phyloP scores from a whole-genome alignment of 1,140 invertebrate genomes.

The Spodoptera litura region DNA sequence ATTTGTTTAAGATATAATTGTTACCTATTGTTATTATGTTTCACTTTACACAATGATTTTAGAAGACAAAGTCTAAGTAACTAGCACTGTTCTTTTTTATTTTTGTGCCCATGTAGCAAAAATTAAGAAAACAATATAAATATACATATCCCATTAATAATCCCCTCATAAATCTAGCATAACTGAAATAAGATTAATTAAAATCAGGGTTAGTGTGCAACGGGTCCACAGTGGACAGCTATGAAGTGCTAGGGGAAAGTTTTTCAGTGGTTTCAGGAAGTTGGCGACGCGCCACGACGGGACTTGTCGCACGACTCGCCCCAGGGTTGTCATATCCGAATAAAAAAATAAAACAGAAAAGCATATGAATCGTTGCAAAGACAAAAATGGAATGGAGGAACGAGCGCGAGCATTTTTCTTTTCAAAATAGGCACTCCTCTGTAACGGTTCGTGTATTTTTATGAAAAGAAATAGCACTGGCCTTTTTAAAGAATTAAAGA shows the following conservation, averaged over 20 bases:
- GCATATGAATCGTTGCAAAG: slow-evolving; percentile 23
- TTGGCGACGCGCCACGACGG: slow-evolving; percentile 42
- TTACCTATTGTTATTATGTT: too few species aligned
- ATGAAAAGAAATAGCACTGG: neutral
- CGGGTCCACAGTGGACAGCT: slow-evolving; percentile 9
- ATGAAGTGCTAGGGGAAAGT: slow-evolving; percentile 39
- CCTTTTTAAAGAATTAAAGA: slow-evolving; percentile 13
- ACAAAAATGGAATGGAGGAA: slow-evolving; percentile 38
- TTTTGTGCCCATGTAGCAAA: too few species aligned
- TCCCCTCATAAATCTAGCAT: neutral
- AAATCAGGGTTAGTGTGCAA: slow-evolving; percentile 28
- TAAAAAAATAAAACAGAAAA: slow-evolving; percentile 4
- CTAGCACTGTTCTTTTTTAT: too few species aligned
- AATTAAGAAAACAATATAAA: too few species aligned
- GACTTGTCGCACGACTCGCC: slow-evolving; percentile 25
- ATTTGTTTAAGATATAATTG: too few species aligned
- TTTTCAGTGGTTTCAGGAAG: slow-evolving; percentile 47
- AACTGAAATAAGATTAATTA: neutral
- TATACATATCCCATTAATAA: neutral
- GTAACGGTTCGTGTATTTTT: neutral
- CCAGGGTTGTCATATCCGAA: slow-evolving; percentile 31
- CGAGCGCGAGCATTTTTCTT: slow-evolving; percentile 8
- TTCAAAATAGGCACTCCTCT: slow-evolving; percentile 29
- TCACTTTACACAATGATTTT: too few species aligned
- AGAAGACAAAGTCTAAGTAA: too few species aligned